These are phyloP conservation scores for Dugesia japonica DNA, from an alignment of 2,888 invertebrate genomes.

Conservation along the genomic window DNA sequence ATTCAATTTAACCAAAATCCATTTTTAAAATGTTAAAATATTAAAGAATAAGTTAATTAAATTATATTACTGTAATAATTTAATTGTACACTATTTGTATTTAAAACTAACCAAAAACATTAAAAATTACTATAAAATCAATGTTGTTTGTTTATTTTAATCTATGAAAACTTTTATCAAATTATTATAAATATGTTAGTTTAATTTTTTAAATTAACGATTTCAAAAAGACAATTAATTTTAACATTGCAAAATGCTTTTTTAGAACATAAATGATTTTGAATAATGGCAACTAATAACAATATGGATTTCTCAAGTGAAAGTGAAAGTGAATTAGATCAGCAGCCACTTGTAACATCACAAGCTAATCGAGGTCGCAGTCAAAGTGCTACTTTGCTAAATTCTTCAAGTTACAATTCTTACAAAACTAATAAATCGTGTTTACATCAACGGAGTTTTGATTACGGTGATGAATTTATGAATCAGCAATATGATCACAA, in stretches of 20 bases:
- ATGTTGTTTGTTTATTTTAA: no score
- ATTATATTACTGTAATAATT: no score
- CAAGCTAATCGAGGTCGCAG: background rate
- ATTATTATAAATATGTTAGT: conserved; percentile 11
- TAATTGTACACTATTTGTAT: no score
- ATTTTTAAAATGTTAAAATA: no score
- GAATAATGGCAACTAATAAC: background rate
- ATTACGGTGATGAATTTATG: conserved; percentile 3
- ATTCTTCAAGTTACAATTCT: background rate
- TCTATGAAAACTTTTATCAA: background rate
- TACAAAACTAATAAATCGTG: background rate
- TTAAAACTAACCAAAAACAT: no score
- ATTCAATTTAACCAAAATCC: no score
- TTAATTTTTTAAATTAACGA: background rate
- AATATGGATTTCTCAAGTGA: conserved; percentile 6
- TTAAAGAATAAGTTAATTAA: no score
- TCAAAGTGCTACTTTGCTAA: background rate
- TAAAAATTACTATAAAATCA: no score
- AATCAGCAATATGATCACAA: background rate
- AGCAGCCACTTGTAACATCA: background rate
- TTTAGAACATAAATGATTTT: background rate
- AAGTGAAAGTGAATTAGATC: conserved; percentile 6
- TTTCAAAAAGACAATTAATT: background rate
- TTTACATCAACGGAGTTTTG: conserved; percentile 1
- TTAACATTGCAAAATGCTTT: background rate